Conservation (phyloP, 2,888 invertebrate genomes). For the Troglohyphantes excavatus region DNA sequence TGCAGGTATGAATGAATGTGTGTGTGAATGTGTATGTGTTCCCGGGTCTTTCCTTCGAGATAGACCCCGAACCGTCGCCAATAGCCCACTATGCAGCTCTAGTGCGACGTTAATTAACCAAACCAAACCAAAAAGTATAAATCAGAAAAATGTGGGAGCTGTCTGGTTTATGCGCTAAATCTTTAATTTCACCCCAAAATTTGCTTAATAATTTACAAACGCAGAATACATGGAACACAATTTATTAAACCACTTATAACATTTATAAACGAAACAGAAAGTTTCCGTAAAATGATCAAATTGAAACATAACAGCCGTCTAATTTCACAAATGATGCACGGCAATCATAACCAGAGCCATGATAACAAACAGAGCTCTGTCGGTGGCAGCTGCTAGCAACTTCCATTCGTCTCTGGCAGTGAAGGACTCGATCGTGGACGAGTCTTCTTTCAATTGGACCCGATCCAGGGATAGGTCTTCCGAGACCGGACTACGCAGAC, state of each 20-base stretch:
- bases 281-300: not conserved
- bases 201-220: too few species aligned
- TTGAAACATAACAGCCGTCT: not conserved
- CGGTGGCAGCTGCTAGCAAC: slow-evolving; percentile 54
- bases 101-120: too few species aligned
- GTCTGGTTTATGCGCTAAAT: too few species aligned
- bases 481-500: slow-evolving; percentile 7
- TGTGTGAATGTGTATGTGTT: too few species aligned
- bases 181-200: too few species aligned
- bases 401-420: slow-evolving; percentile 63
- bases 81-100: too few species aligned
- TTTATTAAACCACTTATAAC: not conserved
- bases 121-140: too few species aligned
- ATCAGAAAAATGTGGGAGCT: too few species aligned
- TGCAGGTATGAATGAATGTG: too few species aligned
- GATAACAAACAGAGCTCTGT: slow-evolving; percentile 54
- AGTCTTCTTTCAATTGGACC: slow-evolving; percentile 72
- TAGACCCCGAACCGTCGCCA: too few species aligned
- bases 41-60: too few species aligned
- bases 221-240: not conserved
- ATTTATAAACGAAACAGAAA: too few species aligned
- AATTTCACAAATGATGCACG: slow-evolving; percentile 60
- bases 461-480: slow-evolving; percentile 38
- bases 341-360: slow-evolving; percentile 45
- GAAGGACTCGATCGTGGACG: not conserved